Evolutionary conservation across 2,888 invertebrate genomes (phyloP), one percentile per base, ranked within the genome.

Genomic region (Matsumyia berberina): DNA sequence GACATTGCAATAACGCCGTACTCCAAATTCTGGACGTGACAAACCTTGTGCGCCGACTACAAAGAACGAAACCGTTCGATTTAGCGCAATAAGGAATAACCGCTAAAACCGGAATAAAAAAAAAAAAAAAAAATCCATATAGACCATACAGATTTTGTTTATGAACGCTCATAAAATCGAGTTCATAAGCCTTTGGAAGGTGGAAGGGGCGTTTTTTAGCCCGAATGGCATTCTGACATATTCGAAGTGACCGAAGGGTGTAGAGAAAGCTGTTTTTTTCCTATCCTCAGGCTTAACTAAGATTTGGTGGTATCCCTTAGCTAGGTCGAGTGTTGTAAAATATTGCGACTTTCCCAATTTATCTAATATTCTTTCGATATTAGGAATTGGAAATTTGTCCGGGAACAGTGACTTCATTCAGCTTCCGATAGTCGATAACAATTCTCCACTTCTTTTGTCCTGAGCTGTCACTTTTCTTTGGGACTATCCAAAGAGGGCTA

Each of bases 171-270:
- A 5, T 33, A 33, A 33, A 33, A 31, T 51, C 31, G 51, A 51
- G n/a, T 51, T 51, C 51, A 31, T 51, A 6, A 31, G 9, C 8
- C 46, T 46, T 46, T 46, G 46, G 19, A 46, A 46, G 35, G 35
- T 35, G 9, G 35, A 35, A 35, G 35, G 46, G 46, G 51, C 31
- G 12, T 51, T 51, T 17, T 51, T 31, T 11, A 51, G 12, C 51
- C 31, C 51, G 12, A 31, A 35, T 9, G 35, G 42, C 7, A 42
- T 42, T 15, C 42, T 42, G 5, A 42, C 15, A 42, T 15, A 42
- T 42, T 42, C 42, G 42, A 11, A 42, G 15, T 42, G 42, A 15
- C 15, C 42, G 5, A n/a, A 15, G n/a, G 15, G 42, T n/a, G 12
- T 42, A 5, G 12, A 42, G 7, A 42, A 42, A n/a, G 12, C 42